A percentile compares a stretch with the other conserved stretches of the same genome.
Conservation (phyloP, 2,797 vertebrate species). For the Tokudaia muenninki region DNA sequence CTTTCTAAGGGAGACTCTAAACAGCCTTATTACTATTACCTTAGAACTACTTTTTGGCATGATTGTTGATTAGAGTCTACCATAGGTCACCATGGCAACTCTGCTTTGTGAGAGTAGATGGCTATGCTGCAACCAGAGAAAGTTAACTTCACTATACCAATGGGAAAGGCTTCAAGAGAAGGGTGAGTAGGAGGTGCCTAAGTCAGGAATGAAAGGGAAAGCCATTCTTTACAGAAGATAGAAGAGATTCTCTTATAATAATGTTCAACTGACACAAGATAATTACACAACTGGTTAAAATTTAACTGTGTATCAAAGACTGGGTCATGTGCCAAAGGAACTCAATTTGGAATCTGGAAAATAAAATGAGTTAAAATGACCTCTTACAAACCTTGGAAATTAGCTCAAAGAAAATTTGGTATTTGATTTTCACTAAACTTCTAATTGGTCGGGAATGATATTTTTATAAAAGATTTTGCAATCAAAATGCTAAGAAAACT, state of each 20-base stretch:
- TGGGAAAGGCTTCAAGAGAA: not conserved
- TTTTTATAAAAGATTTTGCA: not conserved
- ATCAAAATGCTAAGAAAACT: not conserved
- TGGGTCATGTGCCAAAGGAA: not conserved
- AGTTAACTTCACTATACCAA: not conserved
- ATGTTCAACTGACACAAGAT: not conserved
- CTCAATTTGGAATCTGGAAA: not conserved
- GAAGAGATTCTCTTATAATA: not conserved
- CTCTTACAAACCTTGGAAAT: slow-evolving; percentile 7
- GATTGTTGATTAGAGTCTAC: not conserved
- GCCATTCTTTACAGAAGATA: not conserved
- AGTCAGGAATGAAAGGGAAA: not conserved
- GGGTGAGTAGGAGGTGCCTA: not conserved
- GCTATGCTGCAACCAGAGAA: not conserved
- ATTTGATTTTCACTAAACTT: not conserved
- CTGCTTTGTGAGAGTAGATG: not conserved
- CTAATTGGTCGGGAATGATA: not conserved
- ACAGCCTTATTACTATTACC: not conserved
- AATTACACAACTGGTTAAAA: not conserved
- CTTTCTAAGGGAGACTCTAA: not conserved
- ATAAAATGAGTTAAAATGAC: slow-evolving; percentile 2
- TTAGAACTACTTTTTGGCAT: not conserved
- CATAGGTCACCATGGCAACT: not conserved
- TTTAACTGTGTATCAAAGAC: not conserved
- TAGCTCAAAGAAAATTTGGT: not conserved